A percentile compares a stretch with the other conserved stretches of the same genome.
These are phyloP conservation scores for Polyommatus iphigenia DNA, from an alignment of 2,888 invertebrate species.

Conservation along the genomic window DNA sequence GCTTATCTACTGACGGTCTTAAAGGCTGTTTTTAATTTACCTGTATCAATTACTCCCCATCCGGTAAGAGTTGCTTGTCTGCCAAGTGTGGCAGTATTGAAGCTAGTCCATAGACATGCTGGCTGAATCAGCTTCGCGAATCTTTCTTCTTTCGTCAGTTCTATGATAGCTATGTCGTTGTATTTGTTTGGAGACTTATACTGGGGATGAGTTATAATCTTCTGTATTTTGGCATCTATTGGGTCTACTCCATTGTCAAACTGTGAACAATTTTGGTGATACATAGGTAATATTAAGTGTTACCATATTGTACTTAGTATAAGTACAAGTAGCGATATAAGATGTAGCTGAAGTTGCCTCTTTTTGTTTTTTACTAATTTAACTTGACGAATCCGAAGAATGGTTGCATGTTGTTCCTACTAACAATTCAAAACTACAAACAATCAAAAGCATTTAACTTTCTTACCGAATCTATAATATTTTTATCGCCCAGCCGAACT, in stretches of 20 bases:
- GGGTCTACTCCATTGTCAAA: slow-evolving; percentile 26
- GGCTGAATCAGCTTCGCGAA: slow-evolving; percentile 44
- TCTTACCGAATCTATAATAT: slow-evolving; percentile 36
- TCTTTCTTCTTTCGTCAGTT: slow-evolving; percentile 37
- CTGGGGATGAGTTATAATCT: slow-evolving; percentile 45
- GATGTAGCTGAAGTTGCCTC: not conserved
- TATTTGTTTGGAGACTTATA: slow-evolving; percentile 47
- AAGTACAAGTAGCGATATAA: not conserved
- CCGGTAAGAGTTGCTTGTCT: slow-evolving; percentile 41
- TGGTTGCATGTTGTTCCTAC: too few relatives aligned
- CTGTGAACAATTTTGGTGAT: not conserved
- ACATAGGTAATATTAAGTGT: not conserved
- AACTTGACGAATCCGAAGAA: too few relatives aligned
- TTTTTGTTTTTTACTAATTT: not conserved
- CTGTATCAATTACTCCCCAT: slow-evolving; percentile 45
- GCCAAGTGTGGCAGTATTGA: slow-evolving; percentile 40
- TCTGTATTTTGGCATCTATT: slow-evolving; percentile 42
- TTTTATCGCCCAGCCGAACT: slow-evolving; percentile 51
- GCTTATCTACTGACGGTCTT: not conserved
- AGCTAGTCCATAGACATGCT: slow-evolving; percentile 45
- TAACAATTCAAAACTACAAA: too few relatives aligned
- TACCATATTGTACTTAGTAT: too few relatives aligned
- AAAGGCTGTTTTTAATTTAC: slow-evolving; percentile 38
- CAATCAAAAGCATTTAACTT: not conserved
- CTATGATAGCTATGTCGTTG: slow-evolving; percentile 48